Evolutionary conservation across 2,797 vertebrate species (phyloP).

Genomic region (Hoplostethus mediterraneus): DNA sequence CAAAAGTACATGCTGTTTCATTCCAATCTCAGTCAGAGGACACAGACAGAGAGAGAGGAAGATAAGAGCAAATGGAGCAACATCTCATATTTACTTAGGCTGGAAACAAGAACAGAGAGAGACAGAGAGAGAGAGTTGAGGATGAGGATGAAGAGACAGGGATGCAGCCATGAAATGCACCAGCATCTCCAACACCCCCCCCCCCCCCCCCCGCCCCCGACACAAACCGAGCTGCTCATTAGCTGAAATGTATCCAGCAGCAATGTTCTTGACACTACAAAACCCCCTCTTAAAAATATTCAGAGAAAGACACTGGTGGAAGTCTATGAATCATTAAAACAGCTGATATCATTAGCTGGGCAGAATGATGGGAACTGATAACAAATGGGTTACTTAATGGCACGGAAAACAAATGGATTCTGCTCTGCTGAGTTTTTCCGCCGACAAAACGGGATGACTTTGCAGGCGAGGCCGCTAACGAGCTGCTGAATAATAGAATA

Average conservation of each 20-base stretch:
- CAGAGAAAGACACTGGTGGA: conserved; percentile 7
- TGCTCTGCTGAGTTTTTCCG: neutral
- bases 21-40: conserved; percentile 22
- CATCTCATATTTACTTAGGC: conserved; percentile 42
- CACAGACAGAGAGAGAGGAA: conserved; percentile 5
- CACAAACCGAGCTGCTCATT: conserved; percentile 46
- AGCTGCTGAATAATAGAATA: conserved; percentile 43
- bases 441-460: neutral
- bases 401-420: conserved; percentile 22
- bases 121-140: neutral
- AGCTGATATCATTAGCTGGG: conserved; percentile 14
- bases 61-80: conserved; percentile 43
- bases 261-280: conserved; percentile 41
- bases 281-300: conserved; percentile 12
- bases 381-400: conserved; percentile 10
- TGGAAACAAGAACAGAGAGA: neutral
- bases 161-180: conserved; percentile 47
- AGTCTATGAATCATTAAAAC: conserved; percentile 38
- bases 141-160: conserved; percentile 23
- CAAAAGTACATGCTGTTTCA: conserved; percentile 18
- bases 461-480: conserved; percentile 22
- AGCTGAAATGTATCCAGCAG: conserved; percentile 45
- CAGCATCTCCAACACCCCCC: conserved; percentile 34
- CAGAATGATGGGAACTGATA: neutral
- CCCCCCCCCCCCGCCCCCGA: conserved; percentile 20